Conservation (phyloP, 2,113 vertebrate genomes). For the Loxodonta africana region DNA sequence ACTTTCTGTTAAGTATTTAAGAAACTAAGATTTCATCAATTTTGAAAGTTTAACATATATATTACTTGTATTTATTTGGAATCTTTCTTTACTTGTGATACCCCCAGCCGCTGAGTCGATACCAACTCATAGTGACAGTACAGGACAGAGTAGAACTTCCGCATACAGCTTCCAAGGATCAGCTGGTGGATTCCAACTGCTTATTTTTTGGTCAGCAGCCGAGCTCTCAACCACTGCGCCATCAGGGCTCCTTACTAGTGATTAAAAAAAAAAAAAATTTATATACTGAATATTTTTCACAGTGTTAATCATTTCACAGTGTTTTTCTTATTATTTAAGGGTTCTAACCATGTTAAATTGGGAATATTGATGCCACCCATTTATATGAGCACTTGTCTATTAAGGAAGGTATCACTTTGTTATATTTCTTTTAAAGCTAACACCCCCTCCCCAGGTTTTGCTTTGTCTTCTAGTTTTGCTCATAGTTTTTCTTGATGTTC, state of each 20-base stretch:
- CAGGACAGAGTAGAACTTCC: too few relatives aligned
- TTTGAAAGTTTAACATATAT: neutral
- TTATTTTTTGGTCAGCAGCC: too few relatives aligned
- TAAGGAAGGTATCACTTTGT: neutral
- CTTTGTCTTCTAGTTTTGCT: neutral
- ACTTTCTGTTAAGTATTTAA: neutral
- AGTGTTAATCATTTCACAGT: neutral
- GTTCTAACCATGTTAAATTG: neutral
- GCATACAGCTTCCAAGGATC: too few relatives aligned
- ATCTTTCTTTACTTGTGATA: neutral
- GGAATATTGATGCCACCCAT: neutral
- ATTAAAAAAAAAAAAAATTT: neutral
- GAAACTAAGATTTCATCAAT: neutral
- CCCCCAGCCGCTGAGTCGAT: too few relatives aligned
- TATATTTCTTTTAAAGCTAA: neutral
- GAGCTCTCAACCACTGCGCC: too few relatives aligned
- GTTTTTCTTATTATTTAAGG: neutral
- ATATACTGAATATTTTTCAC: neutral
- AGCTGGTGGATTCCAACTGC: too few relatives aligned
- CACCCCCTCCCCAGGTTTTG: neutral
- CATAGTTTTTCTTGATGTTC: neutral
- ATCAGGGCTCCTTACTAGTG: too few relatives aligned
- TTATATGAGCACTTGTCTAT: neutral
- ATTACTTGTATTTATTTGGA: neutral
- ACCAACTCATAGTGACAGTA: too few relatives aligned